Base-by-base conservation (phyloP, 1,140 invertebrate species). In the Gryon sp. region DNA sequence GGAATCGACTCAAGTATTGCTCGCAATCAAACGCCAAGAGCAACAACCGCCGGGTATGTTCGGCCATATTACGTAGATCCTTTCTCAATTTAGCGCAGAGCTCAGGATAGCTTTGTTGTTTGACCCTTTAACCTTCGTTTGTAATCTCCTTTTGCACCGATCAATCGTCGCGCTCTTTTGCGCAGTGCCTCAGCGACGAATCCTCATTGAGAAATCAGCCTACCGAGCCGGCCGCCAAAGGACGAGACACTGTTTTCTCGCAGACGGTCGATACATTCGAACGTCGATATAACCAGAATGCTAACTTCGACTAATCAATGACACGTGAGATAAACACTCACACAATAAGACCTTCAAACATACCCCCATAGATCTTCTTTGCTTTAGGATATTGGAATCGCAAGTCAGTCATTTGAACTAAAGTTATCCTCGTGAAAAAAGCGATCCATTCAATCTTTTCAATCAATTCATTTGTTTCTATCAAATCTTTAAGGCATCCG, bases 101-200 rank as follows among this genome's bases (percentile, higher is more conserved):
- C n/a, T 22, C 15, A 16, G 8, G 18, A 22, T 7, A 2, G 12
- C 45, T 28, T 28, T 19, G 53, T 36, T 9, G 14, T n/a, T n/a
- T 5, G 50, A 30, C 63, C 52, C 14, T 40, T 46, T 68, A 12
- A 38, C 20, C 50, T 50, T 36, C 50, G 15, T 11, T 15, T 20
- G 20, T 20, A 1, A 32, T 34, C 38, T 40, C 55, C 32, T 20
- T 30, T 28, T 22, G 24, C 19, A 22, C 30, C 63, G 63, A 59
- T 69, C 65, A 69, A 69, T 69, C 26, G 52, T 30, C 55, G 55
- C 55, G 32, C 66, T 59, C 52, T 69, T 69, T 69, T 59, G 65
- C 65, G 65, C 65, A 69, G 50, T 20, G 32, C 34, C 63, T 30
- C 18, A 36, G 30, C 50, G 9, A 36, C 48, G 16, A 16, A 38